Evolutionary conservation across 2,888 invertebrate genomes (phyloP).

Genomic region (Erpobdella octoculata): DNA sequence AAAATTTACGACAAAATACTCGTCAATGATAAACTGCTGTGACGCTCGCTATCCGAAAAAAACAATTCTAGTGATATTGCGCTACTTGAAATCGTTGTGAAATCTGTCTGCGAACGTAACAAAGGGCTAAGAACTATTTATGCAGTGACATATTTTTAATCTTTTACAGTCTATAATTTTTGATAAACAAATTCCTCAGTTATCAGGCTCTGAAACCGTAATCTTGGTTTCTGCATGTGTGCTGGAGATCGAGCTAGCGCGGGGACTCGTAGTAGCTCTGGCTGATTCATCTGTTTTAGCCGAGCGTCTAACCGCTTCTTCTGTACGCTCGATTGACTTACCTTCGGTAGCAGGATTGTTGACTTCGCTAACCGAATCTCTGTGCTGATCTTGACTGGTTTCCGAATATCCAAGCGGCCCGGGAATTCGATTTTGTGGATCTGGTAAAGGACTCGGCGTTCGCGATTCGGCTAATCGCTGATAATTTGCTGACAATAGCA

Average conservation of each 20-base stretch:
- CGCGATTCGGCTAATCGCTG: slow-evolving; percentile 28
- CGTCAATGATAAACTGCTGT: too few species aligned
- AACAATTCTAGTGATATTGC: too few species aligned
- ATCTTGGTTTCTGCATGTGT: slow-evolving; percentile 8
- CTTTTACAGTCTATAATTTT: too few species aligned
- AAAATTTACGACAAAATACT: too few species aligned
- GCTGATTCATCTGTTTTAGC: background rate
- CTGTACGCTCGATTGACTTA: background rate
- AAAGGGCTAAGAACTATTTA: too few species aligned
- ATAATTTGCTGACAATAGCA: slow-evolving; percentile 34
- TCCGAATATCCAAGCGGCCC: slow-evolving; percentile 10
- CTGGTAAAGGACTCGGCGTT: slow-evolving; percentile 29
- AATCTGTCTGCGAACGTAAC: too few species aligned
- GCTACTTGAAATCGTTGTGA: too few species aligned
- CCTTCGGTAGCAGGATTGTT: background rate
- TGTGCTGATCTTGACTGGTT: background rate
- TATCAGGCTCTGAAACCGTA: slow-evolving; percentile 12
- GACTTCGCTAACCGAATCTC: background rate
- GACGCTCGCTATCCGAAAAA: too few species aligned
- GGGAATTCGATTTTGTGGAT: slow-evolving; percentile 25
- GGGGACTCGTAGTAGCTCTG: background rate
- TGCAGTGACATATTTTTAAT: too few species aligned
- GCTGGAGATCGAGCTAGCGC: background rate
- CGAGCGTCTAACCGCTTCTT: too few species aligned
- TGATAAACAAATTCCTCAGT: background rate